Conservation (phyloP, 2,888 invertebrate genomes). For the Allolobophora icterica region DNA sequence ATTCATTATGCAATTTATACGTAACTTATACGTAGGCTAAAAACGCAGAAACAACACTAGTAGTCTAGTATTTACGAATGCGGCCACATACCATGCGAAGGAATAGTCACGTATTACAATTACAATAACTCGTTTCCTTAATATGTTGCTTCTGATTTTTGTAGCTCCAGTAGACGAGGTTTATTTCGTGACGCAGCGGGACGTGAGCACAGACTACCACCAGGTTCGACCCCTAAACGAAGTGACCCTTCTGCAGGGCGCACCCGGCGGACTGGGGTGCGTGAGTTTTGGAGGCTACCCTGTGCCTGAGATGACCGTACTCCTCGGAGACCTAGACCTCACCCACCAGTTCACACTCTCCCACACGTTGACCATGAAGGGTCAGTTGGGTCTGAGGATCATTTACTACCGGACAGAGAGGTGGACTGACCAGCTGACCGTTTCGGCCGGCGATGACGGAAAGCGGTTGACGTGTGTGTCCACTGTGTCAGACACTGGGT, state of each 20-base stretch:
- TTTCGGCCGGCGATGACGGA: constrained; percentile 29
- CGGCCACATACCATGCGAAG: too few species aligned
- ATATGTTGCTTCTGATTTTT: not conserved
- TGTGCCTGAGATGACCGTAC: constrained; percentile 26
- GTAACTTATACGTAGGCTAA: too few species aligned
- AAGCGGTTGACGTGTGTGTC: constrained; percentile 33
- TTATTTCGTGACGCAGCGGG: not conserved
- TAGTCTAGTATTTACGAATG: too few species aligned
- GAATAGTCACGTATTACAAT: too few species aligned
- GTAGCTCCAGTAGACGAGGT: not conserved
- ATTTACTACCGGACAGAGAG: constrained; percentile 33
- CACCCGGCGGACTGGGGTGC: constrained; percentile 20
- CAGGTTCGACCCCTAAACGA: not conserved
- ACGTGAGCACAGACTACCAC: not conserved
- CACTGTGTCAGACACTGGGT: constrained; percentile 32
- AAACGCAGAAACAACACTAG: too few species aligned
- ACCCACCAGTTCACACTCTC: constrained; percentile 27
- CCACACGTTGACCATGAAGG: constrained; percentile 29
- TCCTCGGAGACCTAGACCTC: constrained; percentile 31
- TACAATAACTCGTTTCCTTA: not conserved
- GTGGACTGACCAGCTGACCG: constrained; percentile 27
- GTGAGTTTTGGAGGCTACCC: constrained; percentile 35
- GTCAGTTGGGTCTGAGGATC: constrained; percentile 29
- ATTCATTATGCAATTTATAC: too few species aligned
- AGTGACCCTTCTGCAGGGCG: not conserved